phyloP scores from a whole-genome alignment of 1,140 invertebrate genomes.

The Sinella curviseta region DNA sequence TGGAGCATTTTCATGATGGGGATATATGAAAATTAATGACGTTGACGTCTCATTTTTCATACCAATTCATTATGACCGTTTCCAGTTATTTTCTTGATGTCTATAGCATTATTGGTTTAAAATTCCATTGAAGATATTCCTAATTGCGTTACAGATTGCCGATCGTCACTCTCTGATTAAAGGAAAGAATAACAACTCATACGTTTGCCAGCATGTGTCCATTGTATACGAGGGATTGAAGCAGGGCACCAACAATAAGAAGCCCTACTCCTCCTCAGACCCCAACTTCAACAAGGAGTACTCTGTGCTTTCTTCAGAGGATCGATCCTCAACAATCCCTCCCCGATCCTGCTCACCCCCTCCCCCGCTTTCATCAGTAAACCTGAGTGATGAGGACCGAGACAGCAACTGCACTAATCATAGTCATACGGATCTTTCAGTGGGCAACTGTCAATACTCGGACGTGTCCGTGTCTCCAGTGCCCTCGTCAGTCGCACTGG shows the following conservation, averaged over 20 bases:
- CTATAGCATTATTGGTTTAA: no score
- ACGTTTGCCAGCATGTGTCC: conserved; percentile 36
- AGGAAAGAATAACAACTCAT: conserved; percentile 31
- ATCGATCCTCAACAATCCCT: neutral
- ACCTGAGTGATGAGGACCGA: neutral
- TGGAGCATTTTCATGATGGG: no score
- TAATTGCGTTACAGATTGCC: no score
- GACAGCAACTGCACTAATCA: neutral
- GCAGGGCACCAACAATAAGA: neutral
- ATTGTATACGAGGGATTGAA: neutral
- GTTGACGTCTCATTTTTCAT: no score
- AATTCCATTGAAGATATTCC: no score
- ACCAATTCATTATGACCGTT: no score
- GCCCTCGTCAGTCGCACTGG: neutral
- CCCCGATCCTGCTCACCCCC: neutral
- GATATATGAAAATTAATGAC: no score
- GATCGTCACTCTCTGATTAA: conserved; percentile 38
- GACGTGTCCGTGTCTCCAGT: neutral
- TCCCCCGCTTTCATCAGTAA: neutral
- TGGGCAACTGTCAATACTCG: neutral
- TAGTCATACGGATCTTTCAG: no score
- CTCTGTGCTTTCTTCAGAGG: no score
- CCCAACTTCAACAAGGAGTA: no score
- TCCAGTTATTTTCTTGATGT: no score
- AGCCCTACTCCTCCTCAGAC: no score